Percentiles rank a stretch among this genome's conserved stretches.
Evolutionary conservation across 1,140 invertebrate genomes (phyloP).

Genomic region (Drosophila obscura): DNA sequence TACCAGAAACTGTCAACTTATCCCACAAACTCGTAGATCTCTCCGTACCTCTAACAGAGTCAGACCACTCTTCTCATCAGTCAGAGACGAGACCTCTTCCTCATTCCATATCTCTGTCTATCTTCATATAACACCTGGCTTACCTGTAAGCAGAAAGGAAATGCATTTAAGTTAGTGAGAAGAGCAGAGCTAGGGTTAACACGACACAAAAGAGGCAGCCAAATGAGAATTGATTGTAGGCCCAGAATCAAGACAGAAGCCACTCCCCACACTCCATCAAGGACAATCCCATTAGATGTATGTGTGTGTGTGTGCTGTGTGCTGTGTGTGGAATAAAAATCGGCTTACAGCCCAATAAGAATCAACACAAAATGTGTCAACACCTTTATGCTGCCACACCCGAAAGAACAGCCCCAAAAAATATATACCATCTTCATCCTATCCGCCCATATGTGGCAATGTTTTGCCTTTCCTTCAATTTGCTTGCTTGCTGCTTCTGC

Average conservation of each 20-base stretch:
- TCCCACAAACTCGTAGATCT: conserved; percentile 4
- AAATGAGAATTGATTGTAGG: conserved; percentile 74
- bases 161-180: conserved; percentile 28
- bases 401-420: conserved; percentile 47
- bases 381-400: conserved; percentile 76
- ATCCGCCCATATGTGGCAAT: conserved; percentile 35
- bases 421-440: neutral
- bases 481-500: neutral
- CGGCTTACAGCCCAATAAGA: conserved; percentile 70
- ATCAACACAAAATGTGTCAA: conserved; percentile 71
- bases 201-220: conserved; percentile 52
- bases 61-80: too few relatives aligned
- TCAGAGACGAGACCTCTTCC: too few relatives aligned
- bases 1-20: conserved; percentile 29
- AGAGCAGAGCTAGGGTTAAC: neutral
- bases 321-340: conserved; percentile 51
- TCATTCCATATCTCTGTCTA: conserved; percentile 14
- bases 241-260: conserved; percentile 34
- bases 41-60: neutral
- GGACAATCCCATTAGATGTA: conserved; percentile 30
- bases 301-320: conserved; percentile 26
- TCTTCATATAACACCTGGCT: conserved; percentile 17
- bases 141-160: conserved; percentile 57
- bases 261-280: conserved; percentile 11
- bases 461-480: conserved; percentile 27